These are phyloP conservation scores for Channa argus DNA, from an alignment of 2,113 vertebrate species.

Conservation along the genomic window DNA sequence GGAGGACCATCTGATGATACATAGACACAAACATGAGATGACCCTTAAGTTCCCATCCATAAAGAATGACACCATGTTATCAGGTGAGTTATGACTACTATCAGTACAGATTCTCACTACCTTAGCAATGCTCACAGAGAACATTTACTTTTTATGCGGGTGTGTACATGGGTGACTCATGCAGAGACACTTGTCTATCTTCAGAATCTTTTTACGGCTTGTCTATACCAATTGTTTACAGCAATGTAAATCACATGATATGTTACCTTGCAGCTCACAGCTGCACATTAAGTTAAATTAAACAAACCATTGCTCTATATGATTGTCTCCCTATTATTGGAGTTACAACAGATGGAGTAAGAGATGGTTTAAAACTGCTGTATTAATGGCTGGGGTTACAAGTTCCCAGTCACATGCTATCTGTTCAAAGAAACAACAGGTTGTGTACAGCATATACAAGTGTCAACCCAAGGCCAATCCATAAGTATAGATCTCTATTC, in stretches of 20 bases:
- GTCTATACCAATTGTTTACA: conserved; percentile 60
- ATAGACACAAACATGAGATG: conserved; percentile 99
- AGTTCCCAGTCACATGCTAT: conserved; percentile 4
- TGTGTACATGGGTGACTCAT: conserved; percentile 62
- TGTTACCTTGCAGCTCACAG: conserved; percentile 8
- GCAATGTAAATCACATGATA: conserved; percentile 48
- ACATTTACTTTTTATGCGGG: conserved; percentile 45
- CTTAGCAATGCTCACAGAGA: conserved; percentile 21
- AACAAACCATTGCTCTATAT: too few relatives aligned
- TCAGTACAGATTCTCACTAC: conserved; percentile 15
- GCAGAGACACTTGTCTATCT: conserved; percentile 54
- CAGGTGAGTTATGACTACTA: conserved; percentile 87
- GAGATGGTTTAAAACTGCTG: conserved; percentile 5
- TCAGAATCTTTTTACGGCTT: conserved; percentile 50
- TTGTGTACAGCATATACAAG: conserved; percentile 2
- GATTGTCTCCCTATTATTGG: too few relatives aligned
- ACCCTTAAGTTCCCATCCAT: conserved; percentile 99
- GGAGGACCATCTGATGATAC: conserved; percentile 99
- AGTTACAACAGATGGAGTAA: background rate
- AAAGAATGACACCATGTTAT: conserved; percentile 98
- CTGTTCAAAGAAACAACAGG: conserved; percentile 30
- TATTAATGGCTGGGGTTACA: background rate
- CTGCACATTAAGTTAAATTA: too few relatives aligned
- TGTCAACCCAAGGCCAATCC: conserved; percentile 47
- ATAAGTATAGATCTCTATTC: conserved; percentile 45